Percentiles rank a stretch among this genome's conserved stretches.
These are phyloP conservation scores for Gasterosteus aculeatus DNA, from an alignment of 2,113 vertebrate species.

Conservation along the genomic window DNA sequence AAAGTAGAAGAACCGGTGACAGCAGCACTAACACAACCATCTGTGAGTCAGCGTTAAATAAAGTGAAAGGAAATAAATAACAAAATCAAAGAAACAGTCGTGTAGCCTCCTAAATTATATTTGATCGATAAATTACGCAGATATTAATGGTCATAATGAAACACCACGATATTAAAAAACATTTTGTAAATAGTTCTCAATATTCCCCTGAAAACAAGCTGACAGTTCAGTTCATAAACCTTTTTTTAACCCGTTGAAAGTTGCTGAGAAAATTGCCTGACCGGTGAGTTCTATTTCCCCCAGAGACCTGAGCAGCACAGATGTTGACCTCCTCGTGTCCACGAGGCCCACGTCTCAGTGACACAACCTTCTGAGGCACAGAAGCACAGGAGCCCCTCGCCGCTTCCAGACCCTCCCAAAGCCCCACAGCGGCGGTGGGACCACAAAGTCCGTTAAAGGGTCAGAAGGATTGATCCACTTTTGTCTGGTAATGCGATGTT, in stretches of 20 bases:
- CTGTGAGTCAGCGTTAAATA: background rate
- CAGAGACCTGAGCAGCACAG: background rate
- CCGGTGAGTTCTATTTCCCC: background rate
- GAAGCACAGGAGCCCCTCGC: conserved; percentile 45
- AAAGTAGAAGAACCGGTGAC: conserved; percentile 35
- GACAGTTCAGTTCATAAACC: background rate
- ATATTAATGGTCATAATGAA: conserved; percentile 8
- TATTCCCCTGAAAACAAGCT: background rate
- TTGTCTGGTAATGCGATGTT: conserved; percentile 67
- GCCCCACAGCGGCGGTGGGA: background rate
- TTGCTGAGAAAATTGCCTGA: too few relatives aligned
- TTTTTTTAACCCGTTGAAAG: too few relatives aligned
- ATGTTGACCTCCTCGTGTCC: background rate
- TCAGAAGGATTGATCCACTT: conserved; percentile 55
- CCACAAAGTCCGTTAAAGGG: background rate
- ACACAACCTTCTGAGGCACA: conserved; percentile 45
- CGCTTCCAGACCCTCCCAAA: conserved; percentile 47
- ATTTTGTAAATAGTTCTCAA: background rate
- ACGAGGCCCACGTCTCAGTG: conserved; percentile 18
- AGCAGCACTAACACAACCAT: conserved; percentile 20
- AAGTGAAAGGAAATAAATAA: conserved; percentile 17
- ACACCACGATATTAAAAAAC: background rate
- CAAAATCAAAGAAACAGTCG: conserved; percentile 20
- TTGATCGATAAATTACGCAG: background rate
- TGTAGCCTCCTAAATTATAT: background rate